Base-by-base conservation (phyloP, 2,888 invertebrate species). In the Bellardia pandia region DNA sequence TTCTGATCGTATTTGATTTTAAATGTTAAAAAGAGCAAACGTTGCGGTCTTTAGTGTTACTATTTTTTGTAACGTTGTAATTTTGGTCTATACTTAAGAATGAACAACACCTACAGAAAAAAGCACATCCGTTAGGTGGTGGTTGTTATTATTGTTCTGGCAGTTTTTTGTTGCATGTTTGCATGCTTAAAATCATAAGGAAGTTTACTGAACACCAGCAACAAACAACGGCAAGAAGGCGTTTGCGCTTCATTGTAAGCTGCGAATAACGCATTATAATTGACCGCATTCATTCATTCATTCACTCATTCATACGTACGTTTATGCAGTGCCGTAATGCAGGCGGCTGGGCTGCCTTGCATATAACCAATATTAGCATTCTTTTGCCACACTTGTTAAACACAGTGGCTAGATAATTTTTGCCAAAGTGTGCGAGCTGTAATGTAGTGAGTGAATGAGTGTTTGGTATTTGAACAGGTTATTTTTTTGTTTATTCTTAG, bases 241-340 rank as follows among this genome's bases (percentile, higher is more conserved):
- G 79, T 80, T 75, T 69, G 56, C 53, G 48, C 62, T 80, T 69
- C 30, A 62, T 71, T 75, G 74, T 75, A 48, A 62, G 53, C 62
- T 80, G 75, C 75, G 79, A 85, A 69, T 72, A 87, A 87, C 87
- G 87, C 87, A 87, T 80, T 82, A 62, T 87, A 87, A 85, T 87
- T 87, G 81, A 82, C 69, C 81, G 81, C 78, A 85, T 82, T 79
- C 74, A 81, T 56, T 79, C 77, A 80, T 33, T 77, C 58, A 56
- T 14, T 77, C 60, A 37, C n/a, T 60, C 51, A 42, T 30, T 72
- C 51, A 75, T 45, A 23, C 40, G 42, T 13, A n/a, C 9, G 7
- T 13, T 45, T 11, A 11, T 45, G 1, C 45, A 45, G 2, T 13
- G 11, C 11, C 13, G 13, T 45, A 45, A 13, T 45, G 13, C 9